Percentiles rank a stretch among this genome's conserved stretches.
Conservation (phyloP, 2,888 invertebrate genomes). For the Colletes collaris region DNA sequence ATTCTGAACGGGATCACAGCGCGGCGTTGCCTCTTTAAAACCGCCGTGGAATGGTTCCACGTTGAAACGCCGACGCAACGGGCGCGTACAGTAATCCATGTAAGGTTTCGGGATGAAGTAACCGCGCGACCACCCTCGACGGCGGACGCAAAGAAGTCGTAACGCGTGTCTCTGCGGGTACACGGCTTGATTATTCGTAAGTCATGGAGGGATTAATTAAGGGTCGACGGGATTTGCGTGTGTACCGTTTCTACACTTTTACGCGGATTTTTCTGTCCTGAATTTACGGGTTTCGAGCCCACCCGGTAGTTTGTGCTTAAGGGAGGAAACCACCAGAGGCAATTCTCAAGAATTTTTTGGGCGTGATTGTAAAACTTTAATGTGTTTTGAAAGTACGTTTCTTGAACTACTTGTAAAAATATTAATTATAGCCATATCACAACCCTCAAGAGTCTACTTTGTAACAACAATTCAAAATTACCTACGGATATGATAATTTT, state of each 20-base stretch:
- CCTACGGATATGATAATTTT: no score
- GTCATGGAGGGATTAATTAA: slow-evolving; percentile 37
- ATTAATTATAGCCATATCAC: no score
- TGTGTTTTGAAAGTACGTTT: no score
- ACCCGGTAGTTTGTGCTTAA: slow-evolving; percentile 5
- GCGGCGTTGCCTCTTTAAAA: background rate
- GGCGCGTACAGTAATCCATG: background rate
- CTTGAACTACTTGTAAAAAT: no score
- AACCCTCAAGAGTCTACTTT: no score
- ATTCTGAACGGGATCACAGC: slow-evolving; percentile 1
- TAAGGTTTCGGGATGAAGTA: slow-evolving; percentile 5
- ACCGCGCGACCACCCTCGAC: background rate
- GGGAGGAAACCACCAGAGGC: no score
- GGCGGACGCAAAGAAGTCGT: slow-evolving; percentile 2
- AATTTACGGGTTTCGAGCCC: slow-evolving; percentile 14
- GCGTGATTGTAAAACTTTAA: no score
- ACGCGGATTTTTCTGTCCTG: slow-evolving; percentile 12
- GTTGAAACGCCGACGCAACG: background rate
- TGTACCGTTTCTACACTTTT: slow-evolving; percentile 15
- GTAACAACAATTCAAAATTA: no score
- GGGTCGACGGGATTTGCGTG: slow-evolving; percentile 29
- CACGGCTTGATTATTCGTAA: slow-evolving; percentile 29
- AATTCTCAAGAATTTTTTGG: no score
- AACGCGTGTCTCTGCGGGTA: background rate
- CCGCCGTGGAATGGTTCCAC: background rate